These are phyloP conservation scores for Anas platyrhynchos DNA, from an alignment of 2,113 vertebrate species.

Conservation along the genomic window DNA sequence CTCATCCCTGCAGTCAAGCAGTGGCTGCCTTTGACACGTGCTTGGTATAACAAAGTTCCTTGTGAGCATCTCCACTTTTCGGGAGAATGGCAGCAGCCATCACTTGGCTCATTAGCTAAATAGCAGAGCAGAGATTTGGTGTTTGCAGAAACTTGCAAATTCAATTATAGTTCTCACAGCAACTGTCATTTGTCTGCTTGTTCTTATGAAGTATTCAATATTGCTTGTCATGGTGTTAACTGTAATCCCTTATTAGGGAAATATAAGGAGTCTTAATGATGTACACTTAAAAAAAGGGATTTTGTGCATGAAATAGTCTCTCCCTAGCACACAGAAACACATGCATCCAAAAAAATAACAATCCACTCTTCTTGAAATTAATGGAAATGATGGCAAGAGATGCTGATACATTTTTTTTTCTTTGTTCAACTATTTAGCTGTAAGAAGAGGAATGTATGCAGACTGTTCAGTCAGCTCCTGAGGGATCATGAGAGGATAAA, in stretches of 20 bases:
- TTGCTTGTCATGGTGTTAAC: background rate
- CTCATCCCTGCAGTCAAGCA: background rate
- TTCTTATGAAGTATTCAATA: constrained; percentile 1
- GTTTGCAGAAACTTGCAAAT: background rate
- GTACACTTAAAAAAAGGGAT: background rate
- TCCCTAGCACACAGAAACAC: background rate
- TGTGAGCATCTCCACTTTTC: background rate
- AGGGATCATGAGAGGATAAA: constrained; percentile 19
- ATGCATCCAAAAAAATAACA: background rate
- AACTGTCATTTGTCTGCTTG: constrained; percentile 18
- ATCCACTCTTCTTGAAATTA: background rate
- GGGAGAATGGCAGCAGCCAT: background rate
- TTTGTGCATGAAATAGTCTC: background rate
- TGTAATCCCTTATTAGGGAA: constrained; percentile 19
- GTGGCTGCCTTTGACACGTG: background rate
- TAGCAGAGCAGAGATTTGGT: background rate
- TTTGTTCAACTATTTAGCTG: background rate
- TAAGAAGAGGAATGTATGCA: constrained; percentile 24
- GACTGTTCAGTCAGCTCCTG: constrained; percentile 24
- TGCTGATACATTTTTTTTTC: background rate
- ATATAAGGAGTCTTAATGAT: background rate
- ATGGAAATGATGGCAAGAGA: background rate
- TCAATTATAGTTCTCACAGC: constrained; percentile 5
- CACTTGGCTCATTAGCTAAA: background rate
- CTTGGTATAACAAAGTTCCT: background rate